phyloP scores from a whole-genome alignment of 2,113 vertebrate genomes.

The Saccopteryx bilineata region DNA sequence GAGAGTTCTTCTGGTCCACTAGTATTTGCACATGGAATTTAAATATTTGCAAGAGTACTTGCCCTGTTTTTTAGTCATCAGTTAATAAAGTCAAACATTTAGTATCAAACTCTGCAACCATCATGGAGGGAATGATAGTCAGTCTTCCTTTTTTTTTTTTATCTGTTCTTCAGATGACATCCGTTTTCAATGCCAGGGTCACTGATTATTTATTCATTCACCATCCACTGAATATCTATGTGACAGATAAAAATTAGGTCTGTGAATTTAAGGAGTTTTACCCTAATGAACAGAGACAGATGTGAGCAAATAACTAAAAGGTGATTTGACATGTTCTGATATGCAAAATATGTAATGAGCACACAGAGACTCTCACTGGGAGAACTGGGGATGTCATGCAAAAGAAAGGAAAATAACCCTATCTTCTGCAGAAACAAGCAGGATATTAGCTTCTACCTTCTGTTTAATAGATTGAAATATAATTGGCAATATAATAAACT shows the following conservation, averaged over 20 bases:
- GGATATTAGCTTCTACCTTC: neutral
- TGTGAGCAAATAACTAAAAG: neutral
- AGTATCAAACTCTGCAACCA: neutral
- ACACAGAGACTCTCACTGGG: neutral
- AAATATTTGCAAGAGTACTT: slow-evolving; percentile 79
- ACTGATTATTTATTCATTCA: slow-evolving; percentile 18
- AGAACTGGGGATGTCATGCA: accelerated
- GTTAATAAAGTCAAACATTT: slow-evolving; percentile 68
- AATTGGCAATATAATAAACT: neutral
- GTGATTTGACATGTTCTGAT: neutral
- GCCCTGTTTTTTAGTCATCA: slow-evolving; percentile 52
- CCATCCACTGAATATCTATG: neutral
- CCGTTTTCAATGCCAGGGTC: neutral
- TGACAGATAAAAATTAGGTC: neutral
- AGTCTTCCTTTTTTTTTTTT: neutral
- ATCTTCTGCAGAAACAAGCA: no score
- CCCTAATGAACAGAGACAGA: neutral
- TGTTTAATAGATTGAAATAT: neutral
- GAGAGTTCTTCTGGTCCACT: neutral
- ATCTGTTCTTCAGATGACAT: neutral
- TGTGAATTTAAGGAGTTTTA: neutral
- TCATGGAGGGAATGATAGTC: neutral
- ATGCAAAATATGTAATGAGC: neutral
- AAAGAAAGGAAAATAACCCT: neutral
- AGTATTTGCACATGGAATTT: slow-evolving; percentile 75